Percentiles rank a stretch among this genome's conserved stretches.
Conservation (phyloP, 1,140 invertebrate genomes). For the Pseudomyrmex flavicornis region DNA sequence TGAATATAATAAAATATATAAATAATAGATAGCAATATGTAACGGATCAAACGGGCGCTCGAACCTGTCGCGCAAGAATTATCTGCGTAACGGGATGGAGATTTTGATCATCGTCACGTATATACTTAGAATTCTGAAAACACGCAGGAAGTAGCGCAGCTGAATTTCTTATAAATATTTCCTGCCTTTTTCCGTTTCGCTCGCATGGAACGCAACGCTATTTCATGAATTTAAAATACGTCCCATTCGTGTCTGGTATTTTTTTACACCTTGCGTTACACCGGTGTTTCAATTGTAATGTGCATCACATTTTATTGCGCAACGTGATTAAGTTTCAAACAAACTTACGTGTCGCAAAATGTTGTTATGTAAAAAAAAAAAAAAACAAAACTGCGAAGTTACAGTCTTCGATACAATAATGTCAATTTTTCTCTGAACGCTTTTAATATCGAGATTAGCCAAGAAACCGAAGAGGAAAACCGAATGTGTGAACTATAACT, state of each 20-base stretch:
- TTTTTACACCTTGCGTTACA: neutral
- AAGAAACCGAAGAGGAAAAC: neutral
- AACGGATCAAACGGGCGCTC: neutral
- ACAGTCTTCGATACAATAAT: neutral
- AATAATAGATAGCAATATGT: neutral
- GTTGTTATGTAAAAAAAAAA: neutral
- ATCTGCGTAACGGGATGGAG: neutral
- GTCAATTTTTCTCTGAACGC: neutral
- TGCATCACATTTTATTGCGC: neutral
- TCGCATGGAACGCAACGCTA: neutral
- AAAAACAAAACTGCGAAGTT: neutral
- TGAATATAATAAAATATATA: neutral
- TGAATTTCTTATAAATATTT: conserved; percentile 47
- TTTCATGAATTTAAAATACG: conserved; percentile 20
- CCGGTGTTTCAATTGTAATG: neutral
- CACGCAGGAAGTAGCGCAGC: neutral
- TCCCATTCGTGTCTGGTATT: neutral
- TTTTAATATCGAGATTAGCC: neutral
- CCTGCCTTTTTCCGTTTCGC: neutral
- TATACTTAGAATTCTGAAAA: conserved; percentile 32
- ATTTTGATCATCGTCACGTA: conserved; percentile 35
- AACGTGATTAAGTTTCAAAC: neutral
- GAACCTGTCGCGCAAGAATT: neutral
- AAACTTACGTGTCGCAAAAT: neutral
- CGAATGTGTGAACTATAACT: neutral